Base-by-base conservation (phyloP, 2,797 vertebrate species). In the Hyperoplus lanceolatus region DNA sequence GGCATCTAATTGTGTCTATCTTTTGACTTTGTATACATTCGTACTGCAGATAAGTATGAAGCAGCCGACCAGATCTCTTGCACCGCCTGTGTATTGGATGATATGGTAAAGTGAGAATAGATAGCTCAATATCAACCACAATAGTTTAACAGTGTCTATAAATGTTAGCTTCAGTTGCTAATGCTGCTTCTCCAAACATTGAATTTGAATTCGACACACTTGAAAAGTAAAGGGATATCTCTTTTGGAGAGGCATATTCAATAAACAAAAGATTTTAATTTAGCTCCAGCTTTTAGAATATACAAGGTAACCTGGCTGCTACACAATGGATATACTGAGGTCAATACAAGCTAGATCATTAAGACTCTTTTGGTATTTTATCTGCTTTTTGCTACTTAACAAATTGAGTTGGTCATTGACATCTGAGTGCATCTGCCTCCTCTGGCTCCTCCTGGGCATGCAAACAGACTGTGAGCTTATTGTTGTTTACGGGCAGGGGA, bases 351-450 rank as follows among this genome's bases (percentile, higher is more conserved):
- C 45, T 61, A 29, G 58, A 65, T 72, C 70, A 38, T 59, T 38
- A 10, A 61, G 73, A 75, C 73, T 58, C 53, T 80, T 84, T 67
- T 29, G 68, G 48, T 77, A 73, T 82, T 79, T 79, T 41, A 70
- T 81, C 81, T 73, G 59, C 72, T 64, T 86, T 75, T 82, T 66
- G 73, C 76, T 74, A 83, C 79, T 91, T 92, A 89, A 91, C 85
- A 83, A 80, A 76, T 79, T 66, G 79, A 77, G 78, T 86, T 73
- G 73, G 42, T 70, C 58, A 51, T 64, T 81, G 70, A 80, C 85
- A 81, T 89, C 73, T 56, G 75, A 66, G 60, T 85, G 82, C 89
- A 88, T 86, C 91, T 92, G 92, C 73, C 90, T 87, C 73, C 69
- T 75, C 80, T 83, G 82, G 84, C 85, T 83, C 43, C 5, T 71